These are phyloP conservation scores for Presbytis comata DNA, from an alignment of 2,797 vertebrate genomes.

Conservation along the genomic window DNA sequence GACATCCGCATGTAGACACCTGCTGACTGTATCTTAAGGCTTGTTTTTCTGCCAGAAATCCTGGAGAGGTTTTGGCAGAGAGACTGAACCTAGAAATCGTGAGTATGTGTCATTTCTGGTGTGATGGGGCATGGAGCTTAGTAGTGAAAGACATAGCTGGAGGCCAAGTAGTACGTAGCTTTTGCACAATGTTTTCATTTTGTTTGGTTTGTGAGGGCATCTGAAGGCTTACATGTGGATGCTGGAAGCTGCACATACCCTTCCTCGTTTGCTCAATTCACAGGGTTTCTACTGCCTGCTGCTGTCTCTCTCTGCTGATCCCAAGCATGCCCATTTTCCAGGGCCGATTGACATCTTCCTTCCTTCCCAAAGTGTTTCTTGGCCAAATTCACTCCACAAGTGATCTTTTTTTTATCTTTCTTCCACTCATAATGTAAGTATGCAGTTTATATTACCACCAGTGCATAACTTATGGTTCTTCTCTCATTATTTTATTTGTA, in stretches of 20 bases:
- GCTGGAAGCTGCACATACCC: too few species aligned
- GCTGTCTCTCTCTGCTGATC: not conserved
- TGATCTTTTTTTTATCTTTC: not conserved
- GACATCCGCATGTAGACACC: not conserved
- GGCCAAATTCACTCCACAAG: not conserved
- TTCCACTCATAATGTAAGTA: not conserved
- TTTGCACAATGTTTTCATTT: not conserved
- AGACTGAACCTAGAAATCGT: not conserved
- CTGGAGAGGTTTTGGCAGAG: not conserved
- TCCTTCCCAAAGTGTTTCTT: not conserved
- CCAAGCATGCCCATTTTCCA: not conserved
- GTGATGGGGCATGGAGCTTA: not conserved
- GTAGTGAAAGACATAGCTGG: not conserved
- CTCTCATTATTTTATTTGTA: not conserved
- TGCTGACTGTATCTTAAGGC: not conserved
- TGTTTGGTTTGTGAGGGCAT: not conserved
- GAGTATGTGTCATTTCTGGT: not conserved
- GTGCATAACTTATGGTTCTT: not conserved
- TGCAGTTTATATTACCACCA: not conserved
- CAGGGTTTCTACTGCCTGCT: not conserved
- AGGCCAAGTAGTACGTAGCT: not conserved
- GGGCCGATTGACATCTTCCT: not conserved
- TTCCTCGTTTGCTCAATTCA: not conserved
- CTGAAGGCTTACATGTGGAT: not conserved
- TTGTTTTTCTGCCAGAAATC: not conserved